phyloP scores from a whole-genome alignment of 2,888 invertebrate species.

The Rotaria socialis region DNA sequence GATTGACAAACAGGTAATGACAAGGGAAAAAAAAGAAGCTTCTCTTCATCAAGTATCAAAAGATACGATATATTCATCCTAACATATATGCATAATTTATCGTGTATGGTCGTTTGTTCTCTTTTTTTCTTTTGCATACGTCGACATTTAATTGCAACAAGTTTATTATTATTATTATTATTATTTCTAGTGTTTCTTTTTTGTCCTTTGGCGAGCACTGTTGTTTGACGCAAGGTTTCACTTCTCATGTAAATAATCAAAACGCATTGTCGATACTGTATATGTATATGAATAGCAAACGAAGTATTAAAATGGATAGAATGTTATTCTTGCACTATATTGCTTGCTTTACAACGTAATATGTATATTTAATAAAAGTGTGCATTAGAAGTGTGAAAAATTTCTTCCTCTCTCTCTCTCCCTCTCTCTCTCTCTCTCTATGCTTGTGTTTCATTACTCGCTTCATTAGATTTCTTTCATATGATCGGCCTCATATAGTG shows the following conservation, averaged over 20 bases:
- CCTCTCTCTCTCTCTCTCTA: not conserved
- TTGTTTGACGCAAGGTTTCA: conserved; percentile 18
- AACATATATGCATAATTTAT: not conserved
- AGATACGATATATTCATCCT: not conserved
- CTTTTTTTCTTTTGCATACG: not conserved
- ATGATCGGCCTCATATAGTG: conserved; percentile 3
- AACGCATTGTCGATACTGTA: not conserved
- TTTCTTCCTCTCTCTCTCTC: not conserved
- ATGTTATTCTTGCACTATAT: conserved; percentile 13
- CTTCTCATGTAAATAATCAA: conserved; percentile 26
- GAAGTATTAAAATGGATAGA: conserved; percentile 22
- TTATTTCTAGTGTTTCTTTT: conserved; percentile 26
- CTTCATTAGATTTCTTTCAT: conserved; percentile 23
- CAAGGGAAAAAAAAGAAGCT: not conserved
- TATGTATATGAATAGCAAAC: conserved; percentile 5
- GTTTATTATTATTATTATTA: conserved; percentile 24
- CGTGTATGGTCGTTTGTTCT: not conserved
- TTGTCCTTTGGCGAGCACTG: not conserved
- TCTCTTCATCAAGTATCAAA: not conserved
- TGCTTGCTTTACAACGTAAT: conserved; percentile 20
- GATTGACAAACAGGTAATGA: not conserved
- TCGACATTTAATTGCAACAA: conserved; percentile 15
- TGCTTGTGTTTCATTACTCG: not conserved
- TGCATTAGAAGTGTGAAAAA: conserved; percentile 24
- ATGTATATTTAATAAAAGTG: conserved; percentile 27